Percentiles rank a stretch among this genome's conserved stretches.
phyloP scores from a whole-genome alignment of 2,888 invertebrate genomes.

The Parnassius smintheus region DNA sequence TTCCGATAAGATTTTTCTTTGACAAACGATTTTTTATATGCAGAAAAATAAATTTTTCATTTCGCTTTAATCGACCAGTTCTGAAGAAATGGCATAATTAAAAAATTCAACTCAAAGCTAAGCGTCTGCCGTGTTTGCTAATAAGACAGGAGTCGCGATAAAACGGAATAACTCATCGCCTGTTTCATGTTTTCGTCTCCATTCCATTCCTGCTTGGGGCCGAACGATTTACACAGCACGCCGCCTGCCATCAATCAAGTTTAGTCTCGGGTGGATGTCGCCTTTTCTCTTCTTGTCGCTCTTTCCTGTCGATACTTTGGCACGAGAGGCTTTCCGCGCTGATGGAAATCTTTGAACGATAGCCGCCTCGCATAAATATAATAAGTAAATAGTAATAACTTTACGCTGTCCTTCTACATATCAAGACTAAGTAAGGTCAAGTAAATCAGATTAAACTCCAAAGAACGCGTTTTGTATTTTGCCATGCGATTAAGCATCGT shows the following conservation, averaged over 20 bases:
- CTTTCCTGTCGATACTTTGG: conserved; percentile 54
- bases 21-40: too few relatives aligned
- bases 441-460: background rate
- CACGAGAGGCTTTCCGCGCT: conserved; percentile 61
- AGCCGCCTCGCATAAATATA: conserved; percentile 50
- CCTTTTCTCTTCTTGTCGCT: conserved; percentile 74
- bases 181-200: conserved; percentile 15
- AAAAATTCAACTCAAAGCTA: background rate
- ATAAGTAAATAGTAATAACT: too few relatives aligned
- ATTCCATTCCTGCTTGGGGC: conserved; percentile 31
- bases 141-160: conserved; percentile 9
- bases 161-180: conserved; percentile 14
- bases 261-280: conserved; percentile 78
- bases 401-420: too few relatives aligned
- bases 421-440: background rate
- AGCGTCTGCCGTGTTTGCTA: background rate
- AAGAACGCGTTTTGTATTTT: background rate
- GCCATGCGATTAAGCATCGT: too few relatives aligned
- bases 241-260: conserved; percentile 74
- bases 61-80: too few relatives aligned
- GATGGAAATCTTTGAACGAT: conserved; percentile 76
- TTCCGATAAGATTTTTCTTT: too few relatives aligned
- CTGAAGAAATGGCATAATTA: too few relatives aligned
- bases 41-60: too few relatives aligned
- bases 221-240: conserved; percentile 49